Base-by-base conservation (phyloP, 1,140 invertebrate genomes). In the Cataglyphis hispanica region DNA sequence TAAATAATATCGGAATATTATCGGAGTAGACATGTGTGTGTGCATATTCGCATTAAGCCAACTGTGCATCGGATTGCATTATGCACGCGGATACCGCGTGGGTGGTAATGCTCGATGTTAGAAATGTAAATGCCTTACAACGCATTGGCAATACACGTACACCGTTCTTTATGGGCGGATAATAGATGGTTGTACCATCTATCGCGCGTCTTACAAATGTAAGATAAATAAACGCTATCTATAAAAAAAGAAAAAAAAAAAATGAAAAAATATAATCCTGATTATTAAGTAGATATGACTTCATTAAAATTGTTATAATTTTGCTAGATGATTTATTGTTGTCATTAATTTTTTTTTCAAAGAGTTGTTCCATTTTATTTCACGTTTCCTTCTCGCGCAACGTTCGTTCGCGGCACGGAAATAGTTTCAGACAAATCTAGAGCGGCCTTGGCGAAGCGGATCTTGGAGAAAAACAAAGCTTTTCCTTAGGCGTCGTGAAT, bases 1-100 rank as follows among this genome's bases (percentile, higher is more conserved):
- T 83, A 83, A 83, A 83, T 83, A 83, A 83, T 61, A 72, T 83
- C 25, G 34, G n/a, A 46, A 70, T 56, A 69, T 80, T 22, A 69
- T 69, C 16, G 34, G 50, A 58, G 40, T 1, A 25, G 19, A 10
- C 31, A 1, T 25, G 63, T 2, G 1, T 31, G 74, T 25, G 58
- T 16, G 19, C 31, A 25, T 75, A 46, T 25, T 53, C 74, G 53
- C 46, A 34, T 16, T 40, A 58, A 69, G 66, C 77, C 66, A 46
- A 34, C 60, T 69, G 13, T 69, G 64, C 77, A 69, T 80, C 64
- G 77, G 46, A 22, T 80, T 80, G 63, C 63, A 56, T 69, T 80
- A 80, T 80, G 76, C 75, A 56, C 63, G 50, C 19, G 25, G 50
- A 46, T 46, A 34, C 25, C 13, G 56, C 78, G 78, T 83, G 78